Evolutionary conservation across 2,797 vertebrate genomes (phyloP), one percentile per base, ranked within the genome.

Genomic region (Arnoldichthys spilopterus): DNA sequence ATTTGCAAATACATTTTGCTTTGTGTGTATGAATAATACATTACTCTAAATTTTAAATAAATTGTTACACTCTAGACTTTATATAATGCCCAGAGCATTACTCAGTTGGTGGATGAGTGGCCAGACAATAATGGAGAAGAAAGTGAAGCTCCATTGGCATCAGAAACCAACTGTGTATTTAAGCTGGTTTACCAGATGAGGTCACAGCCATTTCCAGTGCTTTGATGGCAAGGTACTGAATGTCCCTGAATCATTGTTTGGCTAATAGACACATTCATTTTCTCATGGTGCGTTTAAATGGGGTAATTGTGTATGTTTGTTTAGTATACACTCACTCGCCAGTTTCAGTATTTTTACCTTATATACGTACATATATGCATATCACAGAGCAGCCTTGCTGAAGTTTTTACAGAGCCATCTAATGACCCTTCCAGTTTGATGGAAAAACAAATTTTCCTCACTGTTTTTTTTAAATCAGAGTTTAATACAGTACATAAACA

Each of bases 111-210:
- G 6, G 22, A 26, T 67, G 40, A 67, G 22, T 67, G 40, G n/a
- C 24, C 64, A 47, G 40, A 47, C 40, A 67, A 18, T 67, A 47
- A 67, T 47, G 22, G 64, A 67, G 37, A 9, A n/a, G 32, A 64
- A 64, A 64, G 40, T 8, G 34, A 40, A 64, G 34, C 62, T 15
- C 9, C 40, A 34, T 20, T 9, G 40, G 37, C 64, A 43, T 67
- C 40, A 34, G 24, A 47, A 47, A 47, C 40, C 24, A 67, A 22
- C 64, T 67, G 40, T 28, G 12, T 22, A 47, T 24, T 67, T 67
- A 45, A 67, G n/a, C 11, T n/a, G 45, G 15, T 22, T n/a, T 24
- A 43, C 13, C 40, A 67, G 40, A 67, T 1, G 2, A 45, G 64
- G 64, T 45, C 64, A 45, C 37, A 26, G 37, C 22, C 40, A 67